Percentiles rank a stretch among this genome's conserved stretches.
Evolutionary conservation across 2,888 invertebrate genomes (phyloP).

Genomic region (Drosophila suboccidentalis): DNA sequence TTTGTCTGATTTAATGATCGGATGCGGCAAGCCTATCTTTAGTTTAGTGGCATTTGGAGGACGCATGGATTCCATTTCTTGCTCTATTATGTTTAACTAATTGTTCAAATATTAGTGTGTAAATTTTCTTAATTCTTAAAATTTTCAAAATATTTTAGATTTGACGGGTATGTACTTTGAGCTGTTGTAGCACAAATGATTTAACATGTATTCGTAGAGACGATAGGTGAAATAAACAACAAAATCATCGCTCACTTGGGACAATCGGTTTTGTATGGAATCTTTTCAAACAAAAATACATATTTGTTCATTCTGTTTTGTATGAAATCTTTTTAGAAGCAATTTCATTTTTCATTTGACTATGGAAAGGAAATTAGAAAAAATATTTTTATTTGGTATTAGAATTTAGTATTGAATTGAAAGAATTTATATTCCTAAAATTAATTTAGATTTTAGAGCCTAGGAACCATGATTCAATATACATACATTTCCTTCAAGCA

Average conservation of each 20-base stretch:
- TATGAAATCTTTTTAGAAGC: background rate
- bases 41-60: constrained; percentile 31
- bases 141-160: constrained; percentile 32
- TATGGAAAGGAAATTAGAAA: background rate
- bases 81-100: background rate
- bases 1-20: constrained; percentile 43
- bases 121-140: constrained; percentile 8
- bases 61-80: constrained; percentile 56
- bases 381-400: background rate
- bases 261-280: background rate
- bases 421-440: too few species aligned
- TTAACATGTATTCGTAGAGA: background rate
- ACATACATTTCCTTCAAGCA: too few species aligned
- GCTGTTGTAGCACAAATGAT: constrained; percentile 50
- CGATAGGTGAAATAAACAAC: background rate
- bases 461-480: too few species aligned
- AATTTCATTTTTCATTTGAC: too few species aligned
- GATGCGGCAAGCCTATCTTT: constrained; percentile 26
- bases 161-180: constrained; percentile 34
- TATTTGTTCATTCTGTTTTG: background rate
- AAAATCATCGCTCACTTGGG: constrained; percentile 46
- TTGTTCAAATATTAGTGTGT: constrained; percentile 1
- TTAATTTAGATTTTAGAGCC: too few species aligned
- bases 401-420: too few species aligned
- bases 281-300: too few species aligned